Base-by-base conservation (phyloP, 2,888 invertebrate species). In the Cheilosia urbana region DNA sequence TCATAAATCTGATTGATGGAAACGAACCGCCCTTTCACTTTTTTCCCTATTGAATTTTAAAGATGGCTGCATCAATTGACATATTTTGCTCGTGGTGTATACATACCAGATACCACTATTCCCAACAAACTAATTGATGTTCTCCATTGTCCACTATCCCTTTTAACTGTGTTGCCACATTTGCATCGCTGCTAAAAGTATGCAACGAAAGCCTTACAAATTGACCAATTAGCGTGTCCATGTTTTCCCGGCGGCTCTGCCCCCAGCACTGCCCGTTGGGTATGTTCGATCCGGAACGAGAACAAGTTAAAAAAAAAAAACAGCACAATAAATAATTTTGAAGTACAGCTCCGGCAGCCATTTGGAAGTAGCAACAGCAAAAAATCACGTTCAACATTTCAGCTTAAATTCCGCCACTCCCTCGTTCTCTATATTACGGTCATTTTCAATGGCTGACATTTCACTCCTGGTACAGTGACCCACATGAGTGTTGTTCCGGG, bases 211-310 rank as follows among this genome's bases (percentile, higher is more conserved):
- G 24, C 57, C 65, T 75, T 65, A 84, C 84, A 84, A 84, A 84
- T 84, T 84, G 84, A 71, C 75, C 84, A 84, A 84, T 84, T 84
- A 80, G 76, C 71, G 51, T 76, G 65, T 76, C 76, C 65, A 58
- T 76, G 75, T 84, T 78, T 77, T 72, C 13, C 24, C 55, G 27
- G 45, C 21, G 34, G 6, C 34, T 58, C 42, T 65, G 53, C 47
- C 37, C 45, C 53, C 53, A 24, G 19, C 58, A 60, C 53, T 24
- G 57, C 63, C 69, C 55, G 57, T 53, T 21, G 49, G 76, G 21
- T 69, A 45, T 71, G 65, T 71, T 82, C 58, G 45, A 71, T 51
- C 58, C 30, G 9, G 34, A 77, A 66, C 58, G 45, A 72, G 60
- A 55, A 80, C 49, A 68, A 77, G 65, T 79, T 40, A 45, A 6